Evolutionary conservation across 2,113 vertebrate species (phyloP).

Genomic region (Numenius arquata): DNA sequence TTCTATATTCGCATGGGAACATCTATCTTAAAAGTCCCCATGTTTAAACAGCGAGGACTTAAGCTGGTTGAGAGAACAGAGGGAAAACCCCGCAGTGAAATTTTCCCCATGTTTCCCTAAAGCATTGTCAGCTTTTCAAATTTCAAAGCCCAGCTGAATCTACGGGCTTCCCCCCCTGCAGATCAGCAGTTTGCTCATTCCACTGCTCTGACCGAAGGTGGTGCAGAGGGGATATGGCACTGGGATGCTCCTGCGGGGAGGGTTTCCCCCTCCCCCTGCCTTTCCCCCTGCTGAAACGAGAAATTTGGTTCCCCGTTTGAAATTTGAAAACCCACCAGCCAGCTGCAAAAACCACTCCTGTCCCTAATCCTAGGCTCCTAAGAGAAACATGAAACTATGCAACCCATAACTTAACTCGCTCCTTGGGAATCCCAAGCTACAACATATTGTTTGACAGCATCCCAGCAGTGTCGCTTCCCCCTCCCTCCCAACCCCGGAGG

Average conservation of each 20-base stretch:
- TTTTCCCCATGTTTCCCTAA: not conserved
- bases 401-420: conserved; percentile 63
- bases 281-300: rapidly evolving
- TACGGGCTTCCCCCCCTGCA: not conserved
- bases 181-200: not conserved
- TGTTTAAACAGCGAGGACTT: conserved; percentile 51
- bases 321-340: conserved; percentile 45
- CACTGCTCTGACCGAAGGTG: rapidly evolving
- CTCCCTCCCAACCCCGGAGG: not conserved
- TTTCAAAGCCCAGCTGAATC: not conserved
- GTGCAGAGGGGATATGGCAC: not conserved
- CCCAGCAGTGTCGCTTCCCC: conserved; percentile 17
- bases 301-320: not conserved
- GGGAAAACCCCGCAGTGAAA: not conserved
- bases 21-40: conserved; percentile 64
- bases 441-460: conserved; percentile 41
- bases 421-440: conserved; percentile 73
- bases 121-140: not conserved
- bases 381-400: conserved; percentile 74
- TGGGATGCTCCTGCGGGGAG: not conserved
- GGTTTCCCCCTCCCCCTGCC: not conserved
- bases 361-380: conserved; percentile 74
- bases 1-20: conserved; percentile 53
- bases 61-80: not conserved
- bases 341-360: conserved; percentile 45